Evolutionary conservation across 2,797 vertebrate genomes (phyloP).

Genomic region (Lepus townsendii): DNA sequence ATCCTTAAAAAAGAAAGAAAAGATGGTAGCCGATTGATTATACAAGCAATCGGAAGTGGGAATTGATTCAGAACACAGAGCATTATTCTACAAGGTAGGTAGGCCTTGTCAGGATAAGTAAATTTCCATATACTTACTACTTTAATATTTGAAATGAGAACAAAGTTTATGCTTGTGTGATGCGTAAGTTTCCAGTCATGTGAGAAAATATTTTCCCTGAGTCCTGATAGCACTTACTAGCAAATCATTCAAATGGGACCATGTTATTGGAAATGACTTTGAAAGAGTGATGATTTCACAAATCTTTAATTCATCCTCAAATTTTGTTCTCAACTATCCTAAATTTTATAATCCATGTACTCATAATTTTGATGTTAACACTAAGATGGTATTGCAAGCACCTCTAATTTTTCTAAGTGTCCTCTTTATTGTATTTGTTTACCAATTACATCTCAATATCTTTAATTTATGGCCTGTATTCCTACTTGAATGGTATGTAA

Average conservation of each 20-base stretch:
- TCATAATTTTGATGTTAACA: conserved; percentile 59
- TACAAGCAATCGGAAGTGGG: neutral
- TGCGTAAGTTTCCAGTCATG: neutral
- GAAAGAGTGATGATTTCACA: conserved; percentile 49
- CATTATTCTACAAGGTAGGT: neutral
- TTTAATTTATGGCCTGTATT: conserved; percentile 21
- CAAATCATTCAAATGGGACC: conserved; percentile 23
- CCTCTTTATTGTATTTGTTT: conserved; percentile 3
- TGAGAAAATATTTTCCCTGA: conserved; percentile 40
- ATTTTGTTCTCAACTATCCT: conserved; percentile 36
- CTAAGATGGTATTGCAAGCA: conserved; percentile 65
- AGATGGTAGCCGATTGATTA: neutral
- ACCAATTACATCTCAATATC: neutral
- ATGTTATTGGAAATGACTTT: neutral
- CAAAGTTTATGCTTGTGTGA: conserved; percentile 36
- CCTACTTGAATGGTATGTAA: conserved; percentile 19
- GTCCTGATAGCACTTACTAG: neutral
- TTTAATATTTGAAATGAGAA: conserved; percentile 55
- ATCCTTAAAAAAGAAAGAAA: neutral
- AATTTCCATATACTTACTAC: conserved; percentile 20
- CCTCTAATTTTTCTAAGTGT: conserved; percentile 43
- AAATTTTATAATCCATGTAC: conserved; percentile 11
- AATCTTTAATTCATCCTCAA: neutral
- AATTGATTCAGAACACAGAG: neutral
- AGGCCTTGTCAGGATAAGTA: conserved; percentile 7